These are phyloP conservation scores for Xiphophorus birchmanni DNA, from an alignment of 2,797 vertebrate species.

Conservation along the genomic window DNA sequence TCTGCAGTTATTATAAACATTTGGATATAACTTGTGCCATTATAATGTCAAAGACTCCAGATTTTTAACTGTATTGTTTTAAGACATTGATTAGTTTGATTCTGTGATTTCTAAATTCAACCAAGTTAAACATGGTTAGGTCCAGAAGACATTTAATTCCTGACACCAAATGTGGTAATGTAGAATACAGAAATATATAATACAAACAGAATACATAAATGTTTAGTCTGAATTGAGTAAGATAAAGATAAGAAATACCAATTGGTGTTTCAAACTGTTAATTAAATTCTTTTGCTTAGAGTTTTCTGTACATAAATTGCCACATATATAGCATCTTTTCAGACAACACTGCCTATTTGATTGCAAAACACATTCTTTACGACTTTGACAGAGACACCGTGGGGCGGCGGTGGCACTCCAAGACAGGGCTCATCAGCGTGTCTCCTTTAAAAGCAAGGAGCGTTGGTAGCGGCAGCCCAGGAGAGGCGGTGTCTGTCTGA, in stretches of 20 bases:
- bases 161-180: neutral
- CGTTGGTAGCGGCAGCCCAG: conserved; percentile 48
- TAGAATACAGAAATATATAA: neutral
- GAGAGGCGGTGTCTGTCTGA: conserved; percentile 63
- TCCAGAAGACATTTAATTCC: neutral
- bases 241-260: neutral
- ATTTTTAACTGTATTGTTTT: neutral
- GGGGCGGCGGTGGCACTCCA: conserved; percentile 23
- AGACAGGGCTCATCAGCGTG: conserved; percentile 52
- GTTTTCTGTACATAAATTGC: neutral
- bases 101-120: neutral
- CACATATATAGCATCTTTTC: neutral
- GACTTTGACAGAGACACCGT: conserved; percentile 36
- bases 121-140: neutral
- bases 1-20: neutral
- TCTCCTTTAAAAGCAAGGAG: conserved; percentile 49
- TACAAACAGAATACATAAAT: neutral
- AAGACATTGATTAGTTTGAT: neutral
- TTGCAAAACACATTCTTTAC: conserved; percentile 11
- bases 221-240: neutral
- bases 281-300: neutral
- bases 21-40: neutral
- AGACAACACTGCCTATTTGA: neutral
- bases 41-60: neutral
- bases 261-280: neutral